Percentiles rank a stretch among this genome's conserved stretches.
Evolutionary conservation across 2,888 invertebrate genomes (phyloP).

Genomic region (Trissolcus japonicus): DNA sequence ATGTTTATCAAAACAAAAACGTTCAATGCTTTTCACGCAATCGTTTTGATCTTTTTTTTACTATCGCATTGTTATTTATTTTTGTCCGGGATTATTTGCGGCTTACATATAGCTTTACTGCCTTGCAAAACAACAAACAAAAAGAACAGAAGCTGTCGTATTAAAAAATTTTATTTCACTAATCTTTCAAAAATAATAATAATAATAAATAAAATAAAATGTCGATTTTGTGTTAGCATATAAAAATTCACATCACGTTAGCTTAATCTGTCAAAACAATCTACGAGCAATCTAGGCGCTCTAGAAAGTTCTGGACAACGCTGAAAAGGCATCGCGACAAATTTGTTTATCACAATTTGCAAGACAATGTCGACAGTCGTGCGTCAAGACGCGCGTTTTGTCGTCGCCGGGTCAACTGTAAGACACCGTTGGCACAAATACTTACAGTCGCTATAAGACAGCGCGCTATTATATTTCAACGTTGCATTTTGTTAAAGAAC

Average conservation of each 20-base stretch:
- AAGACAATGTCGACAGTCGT: conserved; percentile 21
- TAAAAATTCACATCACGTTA: conserved; percentile 29
- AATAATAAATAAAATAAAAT: conserved; percentile 37
- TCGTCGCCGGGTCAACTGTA: conserved; percentile 29
- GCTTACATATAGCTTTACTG: conserved; percentile 45
- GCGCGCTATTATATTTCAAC: conserved; percentile 37
- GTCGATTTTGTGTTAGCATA: conserved; percentile 14
- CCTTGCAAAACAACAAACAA: conserved; percentile 39
- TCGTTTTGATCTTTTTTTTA: conserved; percentile 28
- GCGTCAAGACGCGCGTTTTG: conserved; percentile 19
- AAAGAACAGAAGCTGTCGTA: conserved; percentile 19
- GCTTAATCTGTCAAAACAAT: conserved; percentile 42
- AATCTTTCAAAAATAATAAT: too few relatives aligned
- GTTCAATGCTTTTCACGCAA: conserved; percentile 30
- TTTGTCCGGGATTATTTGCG: conserved; percentile 41
- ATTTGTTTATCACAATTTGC: conserved; percentile 20
- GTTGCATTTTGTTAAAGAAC: conserved; percentile 49
- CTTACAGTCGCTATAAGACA: conserved; percentile 23
- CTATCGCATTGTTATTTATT: conserved; percentile 29
- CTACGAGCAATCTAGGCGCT: conserved; percentile 20
- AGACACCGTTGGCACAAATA: conserved; percentile 27
- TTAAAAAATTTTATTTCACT: conserved; percentile 45
- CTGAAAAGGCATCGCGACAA: neutral
- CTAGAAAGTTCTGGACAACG: neutral
- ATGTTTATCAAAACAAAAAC: conserved; percentile 1